Percentiles rank a stretch among this genome's conserved stretches.
Conservation (phyloP, 2,113 vertebrate species). For the Indicator indicator region DNA sequence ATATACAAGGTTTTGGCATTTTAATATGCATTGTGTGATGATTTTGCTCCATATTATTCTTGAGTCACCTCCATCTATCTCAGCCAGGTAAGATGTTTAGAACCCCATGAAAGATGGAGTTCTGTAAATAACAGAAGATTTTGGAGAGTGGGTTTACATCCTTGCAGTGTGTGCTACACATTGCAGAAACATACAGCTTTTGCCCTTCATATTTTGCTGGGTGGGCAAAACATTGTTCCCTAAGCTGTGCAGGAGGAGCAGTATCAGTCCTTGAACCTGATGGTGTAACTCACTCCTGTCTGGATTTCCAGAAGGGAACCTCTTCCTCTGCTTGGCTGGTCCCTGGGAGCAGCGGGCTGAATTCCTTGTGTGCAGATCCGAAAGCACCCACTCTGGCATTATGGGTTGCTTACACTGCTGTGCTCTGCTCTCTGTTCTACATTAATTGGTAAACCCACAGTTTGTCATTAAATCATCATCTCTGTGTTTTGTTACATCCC, state of each 20-base stretch:
- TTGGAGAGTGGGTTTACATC: not conserved
- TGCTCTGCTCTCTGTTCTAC: not conserved
- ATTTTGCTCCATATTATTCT: not conserved
- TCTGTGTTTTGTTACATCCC: not conserved
- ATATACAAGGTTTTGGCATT: not conserved
- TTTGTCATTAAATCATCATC: not conserved
- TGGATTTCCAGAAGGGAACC: not conserved
- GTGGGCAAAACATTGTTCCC: not conserved
- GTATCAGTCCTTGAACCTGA: not conserved
- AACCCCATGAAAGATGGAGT: not conserved
- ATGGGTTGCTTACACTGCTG: not conserved
- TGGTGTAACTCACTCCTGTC: not conserved
- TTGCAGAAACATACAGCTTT: not conserved
- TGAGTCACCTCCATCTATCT: not conserved
- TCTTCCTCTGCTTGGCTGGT: not conserved
- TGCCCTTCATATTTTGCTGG: not conserved
- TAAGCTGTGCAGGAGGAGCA: not conserved
- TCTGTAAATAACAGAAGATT: not conserved
- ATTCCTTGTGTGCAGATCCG: not conserved
- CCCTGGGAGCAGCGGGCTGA: not conserved
- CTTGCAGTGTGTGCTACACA: fast-evolving
- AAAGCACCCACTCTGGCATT: not conserved
- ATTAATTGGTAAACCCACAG: not conserved
- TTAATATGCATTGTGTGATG: not conserved
- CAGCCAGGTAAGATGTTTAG: not conserved